Evolutionary conservation across 2,888 invertebrate genomes (phyloP), one percentile per base, ranked within the genome.

Genomic region (Beris morrisii): DNA sequence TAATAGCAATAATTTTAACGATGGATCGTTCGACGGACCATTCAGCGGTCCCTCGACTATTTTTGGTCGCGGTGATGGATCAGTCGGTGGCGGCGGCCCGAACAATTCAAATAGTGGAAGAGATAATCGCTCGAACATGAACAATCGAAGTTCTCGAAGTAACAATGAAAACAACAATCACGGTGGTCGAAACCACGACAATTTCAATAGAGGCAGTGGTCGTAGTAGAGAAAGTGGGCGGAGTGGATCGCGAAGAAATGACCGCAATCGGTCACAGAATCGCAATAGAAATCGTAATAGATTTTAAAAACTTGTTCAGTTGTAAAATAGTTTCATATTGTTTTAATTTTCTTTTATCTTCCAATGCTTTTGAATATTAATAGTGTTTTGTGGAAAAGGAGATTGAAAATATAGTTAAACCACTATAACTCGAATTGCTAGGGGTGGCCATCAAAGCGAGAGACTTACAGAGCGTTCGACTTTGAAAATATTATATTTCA

Each of bases 41-140:
- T 52, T 52, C 53, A 61, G 59, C 44, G 61, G 61, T n/a, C 32
- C 52, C 12, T 30, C 32, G 9, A 46, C 11, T 11, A 53, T 12
- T 22, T 31, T 5, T 4, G 32, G 28, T 1, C 58, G 48, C 30
- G 48, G 48, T 38, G 54, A 38, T 43, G 45, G 43, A 12, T 5
- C 56, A 32, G 43, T 5, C 15, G 46, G 58, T 11, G 58, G 45
- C 3, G 28, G n/a, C 3, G 44, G 7, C n/a, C 45, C 28, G 11
- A 48, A 48, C 15, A 32, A 53, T 7, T 53, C 48, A 15, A 13
- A 30, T 7, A 56, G 53, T 64, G 65, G 15, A 43, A 56, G 55
- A 30, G 64, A 66, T 44, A 65, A 31, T 52, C 43, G 70, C 12
- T 59, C 52, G 28, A 30, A 48, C 73, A 75, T 3, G 79, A 80